Evolutionary conservation across 2,888 invertebrate genomes (phyloP), one percentile per base, ranked within the genome.

Genomic region (Neuroscelio doddi): DNA sequence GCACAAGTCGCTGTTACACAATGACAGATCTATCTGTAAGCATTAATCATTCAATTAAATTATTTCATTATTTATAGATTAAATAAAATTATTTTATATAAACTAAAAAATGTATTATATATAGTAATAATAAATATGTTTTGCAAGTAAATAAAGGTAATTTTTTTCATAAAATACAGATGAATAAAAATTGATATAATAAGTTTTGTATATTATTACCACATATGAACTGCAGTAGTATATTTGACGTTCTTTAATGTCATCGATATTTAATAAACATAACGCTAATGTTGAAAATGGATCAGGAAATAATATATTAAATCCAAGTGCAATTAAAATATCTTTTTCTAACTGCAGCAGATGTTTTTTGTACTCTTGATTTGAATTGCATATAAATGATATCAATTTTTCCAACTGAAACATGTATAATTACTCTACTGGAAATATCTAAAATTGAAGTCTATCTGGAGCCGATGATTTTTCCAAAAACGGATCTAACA

Each of bases 251-350:
- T 42, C 21, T 29, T 36, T 10, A 0, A 7, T 10, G 8, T 64
- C 15, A 3, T 59, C 21, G 0, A 67, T 0, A 41, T 47, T 44
- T 1, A 41, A 17, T 0, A 36, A 39, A 10, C 51, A 70, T 1
- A 66, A 52, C 3, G 56, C 57, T 8, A 76, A 45, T 3, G 80
- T 53, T 0, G 77, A 70, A 14, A 70, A 75, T 3, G 74, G 72
- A 42, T 81, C 79, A 0, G 76, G 64, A 36, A 77, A 80, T 1
- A 67, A 59, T 12, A 77, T 55, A n/a, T 78, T 70, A 9, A 78
- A 81, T 1, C 75, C 51, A 10, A 81, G 21, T 0, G 49, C 16
- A 12, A 5, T 27, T 0, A 81, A 64, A 21, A 81, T 73, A n/a
- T 71, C 61, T 1, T 41, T 61, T 47, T 81, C 81, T 41, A 58